Conservation (phyloP, 2,113 vertebrate species). For the Todiramphus saurophagus region DNA sequence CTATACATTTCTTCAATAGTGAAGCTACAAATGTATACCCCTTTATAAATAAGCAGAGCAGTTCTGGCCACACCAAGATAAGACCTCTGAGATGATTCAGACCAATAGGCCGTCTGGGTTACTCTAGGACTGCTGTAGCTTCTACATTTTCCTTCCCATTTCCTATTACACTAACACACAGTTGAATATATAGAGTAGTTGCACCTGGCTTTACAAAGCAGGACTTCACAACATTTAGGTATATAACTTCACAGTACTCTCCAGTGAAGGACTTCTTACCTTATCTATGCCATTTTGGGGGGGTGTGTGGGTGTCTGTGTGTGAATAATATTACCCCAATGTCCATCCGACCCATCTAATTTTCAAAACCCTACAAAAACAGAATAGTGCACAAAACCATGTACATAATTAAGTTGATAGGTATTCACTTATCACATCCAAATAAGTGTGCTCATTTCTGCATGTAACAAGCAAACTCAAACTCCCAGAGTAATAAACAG, state of each 20-base stretch:
- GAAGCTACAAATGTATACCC: background rate
- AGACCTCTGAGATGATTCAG: background rate
- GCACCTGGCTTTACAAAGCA: background rate
- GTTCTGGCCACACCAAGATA: background rate
- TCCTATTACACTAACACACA: background rate
- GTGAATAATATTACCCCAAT: background rate
- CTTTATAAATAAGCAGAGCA: background rate
- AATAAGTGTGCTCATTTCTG: background rate
- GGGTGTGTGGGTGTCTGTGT: too few species aligned
- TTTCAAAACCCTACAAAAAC: background rate
- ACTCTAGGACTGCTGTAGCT: background rate
- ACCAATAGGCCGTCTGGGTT: fast-evolving
- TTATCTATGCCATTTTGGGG: background rate
- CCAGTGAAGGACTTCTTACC: background rate
- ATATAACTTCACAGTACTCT: background rate
- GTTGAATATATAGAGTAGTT: background rate
- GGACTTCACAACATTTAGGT: background rate
- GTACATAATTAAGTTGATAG: background rate
- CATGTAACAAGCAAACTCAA: background rate
- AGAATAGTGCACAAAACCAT: background rate
- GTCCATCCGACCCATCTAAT: background rate
- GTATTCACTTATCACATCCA: background rate
- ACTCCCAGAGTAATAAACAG: background rate
- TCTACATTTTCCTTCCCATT: background rate
- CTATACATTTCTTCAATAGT: background rate